A percentile compares a stretch with the other conserved stretches of the same genome.
Conservation (phyloP, 2,888 invertebrate genomes). For the Chydorus sphaericus region DNA sequence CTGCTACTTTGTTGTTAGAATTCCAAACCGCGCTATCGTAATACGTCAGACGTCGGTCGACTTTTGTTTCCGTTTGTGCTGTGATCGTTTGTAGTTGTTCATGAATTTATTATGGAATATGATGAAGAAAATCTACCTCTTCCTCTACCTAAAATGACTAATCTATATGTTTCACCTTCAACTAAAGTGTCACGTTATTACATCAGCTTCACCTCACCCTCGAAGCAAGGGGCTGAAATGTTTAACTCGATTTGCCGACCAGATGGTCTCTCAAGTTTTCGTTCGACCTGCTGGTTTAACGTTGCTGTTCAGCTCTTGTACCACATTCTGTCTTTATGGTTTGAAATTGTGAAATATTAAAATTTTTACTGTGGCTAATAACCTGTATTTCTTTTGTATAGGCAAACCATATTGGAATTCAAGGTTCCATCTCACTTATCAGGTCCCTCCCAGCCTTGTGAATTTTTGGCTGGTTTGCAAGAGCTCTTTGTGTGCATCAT, state of each 20-base stretch:
- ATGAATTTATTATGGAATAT: too few relatives aligned
- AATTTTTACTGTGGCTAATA: too few relatives aligned
- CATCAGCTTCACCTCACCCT: background rate
- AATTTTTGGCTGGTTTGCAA: background rate
- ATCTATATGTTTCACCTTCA: background rate
- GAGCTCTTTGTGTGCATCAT: background rate
- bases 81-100: too few relatives aligned
- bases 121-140: too few relatives aligned
- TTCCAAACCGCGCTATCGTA: background rate
- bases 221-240: background rate
- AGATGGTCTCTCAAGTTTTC: background rate
- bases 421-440: background rate
- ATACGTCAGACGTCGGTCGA: background rate
- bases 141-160: background rate
- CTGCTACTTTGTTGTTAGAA: background rate
- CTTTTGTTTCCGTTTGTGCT: background rate
- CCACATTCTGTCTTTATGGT: background rate
- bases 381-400: too few relatives aligned
- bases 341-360: too few relatives aligned
- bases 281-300: background rate
- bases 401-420: background rate
- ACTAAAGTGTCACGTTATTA: background rate
- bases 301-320: background rate
- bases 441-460: background rate
- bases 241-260: background rate